A percentile compares a stretch with the other conserved stretches of the same genome.
phyloP scores from a whole-genome alignment of 1,140 invertebrate species.

The Lepidurus arcticus region DNA sequence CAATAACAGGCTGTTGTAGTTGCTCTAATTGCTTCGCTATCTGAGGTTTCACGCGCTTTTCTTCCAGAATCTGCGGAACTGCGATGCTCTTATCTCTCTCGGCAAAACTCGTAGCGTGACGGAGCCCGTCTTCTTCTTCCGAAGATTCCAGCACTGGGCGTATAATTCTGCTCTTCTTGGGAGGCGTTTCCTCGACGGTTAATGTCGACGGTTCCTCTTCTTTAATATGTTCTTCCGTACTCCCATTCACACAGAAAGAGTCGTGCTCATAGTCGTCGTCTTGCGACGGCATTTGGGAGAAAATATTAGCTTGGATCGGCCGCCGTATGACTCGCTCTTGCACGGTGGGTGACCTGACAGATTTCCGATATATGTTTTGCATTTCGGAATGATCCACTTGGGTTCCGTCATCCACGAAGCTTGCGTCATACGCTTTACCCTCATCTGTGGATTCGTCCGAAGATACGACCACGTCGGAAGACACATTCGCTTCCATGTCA shows the following conservation, averaged over 20 bases:
- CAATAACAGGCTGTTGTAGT: not conserved
- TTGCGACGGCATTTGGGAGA: conserved; percentile 28
- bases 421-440: conserved; percentile 23
- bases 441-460: conserved; percentile 25
- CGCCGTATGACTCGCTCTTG: not conserved
- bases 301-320: conserved; percentile 28
- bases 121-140: not conserved
- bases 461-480: conserved; percentile 23
- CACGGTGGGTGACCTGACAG: conserved; percentile 23
- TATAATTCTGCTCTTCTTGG: not conserved
- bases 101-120: not conserved
- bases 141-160: not conserved
- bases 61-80: not conserved
- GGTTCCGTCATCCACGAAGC: conserved; percentile 30
- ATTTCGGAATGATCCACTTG: conserved; percentile 16
- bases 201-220: not conserved
- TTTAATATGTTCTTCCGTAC: not conserved
- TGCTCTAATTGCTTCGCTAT: not conserved
- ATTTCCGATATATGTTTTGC: conserved; percentile 23
- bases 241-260: conserved; percentile 30
- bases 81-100: not conserved
- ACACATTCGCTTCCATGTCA: conserved; percentile 29
- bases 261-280: conserved; percentile 30
- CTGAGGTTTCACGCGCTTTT: not conserved
- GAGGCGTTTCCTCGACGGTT: not conserved